phyloP scores from a whole-genome alignment of 2,113 vertebrate species.

The Clarias batrachus region DNA sequence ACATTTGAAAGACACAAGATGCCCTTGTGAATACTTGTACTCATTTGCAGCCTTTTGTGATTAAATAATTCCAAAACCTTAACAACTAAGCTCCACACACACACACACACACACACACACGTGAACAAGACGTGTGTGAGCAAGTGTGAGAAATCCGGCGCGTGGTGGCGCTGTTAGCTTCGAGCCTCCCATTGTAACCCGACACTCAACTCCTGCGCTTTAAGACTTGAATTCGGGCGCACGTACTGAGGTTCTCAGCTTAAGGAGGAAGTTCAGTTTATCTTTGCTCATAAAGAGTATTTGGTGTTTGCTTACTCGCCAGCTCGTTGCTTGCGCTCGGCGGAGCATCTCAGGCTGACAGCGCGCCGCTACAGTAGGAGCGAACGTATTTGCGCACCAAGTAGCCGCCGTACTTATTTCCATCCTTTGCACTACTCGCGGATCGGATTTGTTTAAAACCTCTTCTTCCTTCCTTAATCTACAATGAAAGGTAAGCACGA shows the following conservation, averaged over 20 bases:
- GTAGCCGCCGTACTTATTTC: neutral
- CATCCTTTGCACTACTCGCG: slow-evolving; percentile 55
- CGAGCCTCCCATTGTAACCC: slow-evolving; percentile 76
- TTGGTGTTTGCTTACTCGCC: neutral
- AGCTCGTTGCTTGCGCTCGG: too few species aligned
- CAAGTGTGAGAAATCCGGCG: neutral
- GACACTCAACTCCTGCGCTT: neutral
- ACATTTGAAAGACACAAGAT: too few species aligned
- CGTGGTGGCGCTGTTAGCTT: neutral
- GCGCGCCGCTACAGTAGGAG: neutral
- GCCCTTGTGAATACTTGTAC: too few species aligned
- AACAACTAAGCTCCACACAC: neutral
- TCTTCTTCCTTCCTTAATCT: neutral
- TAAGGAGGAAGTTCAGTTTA: neutral
- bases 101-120: too few species aligned
- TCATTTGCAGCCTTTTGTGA: too few species aligned
- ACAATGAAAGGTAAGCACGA: slow-evolving; percentile 43
- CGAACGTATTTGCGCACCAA: neutral
- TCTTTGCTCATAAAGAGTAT: neutral
- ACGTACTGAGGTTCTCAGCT: neutral
- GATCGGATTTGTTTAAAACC: neutral
- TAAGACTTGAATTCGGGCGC: neutral
- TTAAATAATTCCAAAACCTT: too few species aligned
- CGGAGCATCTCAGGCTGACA: neutral
- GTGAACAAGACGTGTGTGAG: neutral